phyloP scores from a whole-genome alignment of 2,888 invertebrate genomes.

The Aelia acuminata region DNA sequence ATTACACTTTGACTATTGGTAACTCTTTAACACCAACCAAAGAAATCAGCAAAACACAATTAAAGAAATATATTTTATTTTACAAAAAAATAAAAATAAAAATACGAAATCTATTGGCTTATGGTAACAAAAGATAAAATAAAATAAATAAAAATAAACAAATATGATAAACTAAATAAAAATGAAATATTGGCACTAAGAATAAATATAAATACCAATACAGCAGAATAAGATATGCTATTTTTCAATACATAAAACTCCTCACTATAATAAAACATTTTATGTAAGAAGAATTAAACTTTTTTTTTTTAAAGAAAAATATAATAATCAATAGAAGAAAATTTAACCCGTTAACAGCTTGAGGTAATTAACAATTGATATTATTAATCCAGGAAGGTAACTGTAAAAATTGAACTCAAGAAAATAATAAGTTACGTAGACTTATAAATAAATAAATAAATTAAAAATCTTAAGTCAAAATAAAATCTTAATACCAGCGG shows the following conservation, averaged over 20 bases:
- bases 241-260: not conserved
- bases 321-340: not conserved
- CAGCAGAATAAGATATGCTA: not conserved
- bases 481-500: too few species aligned
- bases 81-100: too few species aligned
- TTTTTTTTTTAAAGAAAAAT: not conserved
- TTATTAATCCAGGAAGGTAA: not conserved
- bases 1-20: too few species aligned
- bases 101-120: too few species aligned
- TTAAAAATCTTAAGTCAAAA: not conserved
- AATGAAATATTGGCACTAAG: not conserved
- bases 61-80: too few species aligned
- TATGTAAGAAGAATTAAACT: not conserved
- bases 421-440: not conserved
- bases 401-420: not conserved
- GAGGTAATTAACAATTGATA: not conserved
- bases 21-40: too few species aligned
- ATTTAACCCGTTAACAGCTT: not conserved
- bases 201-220: not conserved
- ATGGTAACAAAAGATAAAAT: too few species aligned
- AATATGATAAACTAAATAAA: not conserved
- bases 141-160: not conserved
- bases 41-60: too few species aligned
- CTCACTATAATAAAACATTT: not conserved
- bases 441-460: not conserved